Conservation (phyloP, 2,888 invertebrate species). For the Orchestes rusci region DNA sequence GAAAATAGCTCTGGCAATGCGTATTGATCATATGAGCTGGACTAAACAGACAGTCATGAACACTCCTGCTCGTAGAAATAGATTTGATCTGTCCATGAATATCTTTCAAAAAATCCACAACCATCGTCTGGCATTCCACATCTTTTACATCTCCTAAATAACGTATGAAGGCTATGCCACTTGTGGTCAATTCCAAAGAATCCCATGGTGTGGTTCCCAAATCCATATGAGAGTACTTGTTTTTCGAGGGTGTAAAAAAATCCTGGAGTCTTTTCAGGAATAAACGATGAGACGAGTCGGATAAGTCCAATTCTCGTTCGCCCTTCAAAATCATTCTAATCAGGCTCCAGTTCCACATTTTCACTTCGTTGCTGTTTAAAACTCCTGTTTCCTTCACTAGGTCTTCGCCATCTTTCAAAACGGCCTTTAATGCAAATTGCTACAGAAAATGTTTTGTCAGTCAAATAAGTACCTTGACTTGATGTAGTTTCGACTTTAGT, state of each 20-base stretch:
- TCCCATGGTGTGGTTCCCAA: constrained; percentile 50
- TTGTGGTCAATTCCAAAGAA: constrained; percentile 57
- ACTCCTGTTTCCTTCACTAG: constrained; percentile 77
- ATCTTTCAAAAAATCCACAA: constrained; percentile 75
- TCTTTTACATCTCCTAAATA: constrained; percentile 51
- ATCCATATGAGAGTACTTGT: constrained; percentile 81
- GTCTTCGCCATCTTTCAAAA: constrained; percentile 46
- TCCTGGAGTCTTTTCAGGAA: constrained; percentile 72
- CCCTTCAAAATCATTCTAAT: constrained; percentile 73
- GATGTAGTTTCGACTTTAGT: constrained; percentile 37
- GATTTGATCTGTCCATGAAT: constrained; percentile 68
- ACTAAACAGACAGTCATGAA: constrained; percentile 81
- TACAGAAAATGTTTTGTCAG: neutral
- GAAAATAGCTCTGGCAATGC: constrained; percentile 90
- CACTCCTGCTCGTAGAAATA: constrained; percentile 64
- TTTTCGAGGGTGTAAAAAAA: constrained; percentile 81
- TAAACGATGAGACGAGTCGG: constrained; percentile 57
- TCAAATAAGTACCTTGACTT: constrained; percentile 30
- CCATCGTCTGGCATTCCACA: constrained; percentile 45
- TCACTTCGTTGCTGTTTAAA: constrained; percentile 69
- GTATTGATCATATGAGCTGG: constrained; percentile 83
- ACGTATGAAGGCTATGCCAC: constrained; percentile 67
- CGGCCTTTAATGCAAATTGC: constrained; percentile 31
- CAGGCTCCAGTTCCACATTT: constrained; percentile 90
- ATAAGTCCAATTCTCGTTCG: constrained; percentile 43